Base-by-base conservation (phyloP, 1,140 invertebrate species). In the Drosophila parabipectinata region DNA sequence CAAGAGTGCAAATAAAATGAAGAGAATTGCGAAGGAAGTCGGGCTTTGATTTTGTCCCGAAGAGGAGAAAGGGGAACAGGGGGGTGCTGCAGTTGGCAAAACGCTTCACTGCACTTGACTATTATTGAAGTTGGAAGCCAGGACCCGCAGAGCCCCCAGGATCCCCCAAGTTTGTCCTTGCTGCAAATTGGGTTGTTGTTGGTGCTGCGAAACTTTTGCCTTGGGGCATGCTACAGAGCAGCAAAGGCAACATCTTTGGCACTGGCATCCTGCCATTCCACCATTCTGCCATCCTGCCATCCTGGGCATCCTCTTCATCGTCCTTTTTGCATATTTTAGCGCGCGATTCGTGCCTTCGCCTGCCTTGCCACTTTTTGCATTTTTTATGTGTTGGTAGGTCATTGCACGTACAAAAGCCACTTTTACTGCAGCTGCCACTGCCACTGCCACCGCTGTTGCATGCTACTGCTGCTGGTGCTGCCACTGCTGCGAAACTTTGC, bases 351-450 rank as follows among this genome's bases (percentile, higher is more conserved):
- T 81, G 61, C 63, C 66, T 47, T 57, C 60, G 54, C 30, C 51
- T 63, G 51, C 61, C 54, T 79, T 66, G 71, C 75, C 78, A 77
- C 72, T 75, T 79, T 80, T 88, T 87, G 79, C 84, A 89, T 88
- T 88, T 89, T 88, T 88, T 88, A 89, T 88, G 84, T 88, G 83
- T 88, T 88, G 83, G 61, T 91, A 91, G 90, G 90, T 91, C 90
- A 91, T 90, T 91, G 90, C 83, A 90, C 90, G 90, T 91, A 91
- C 89, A 91, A 91, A 91, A 91, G 90, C 89, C 90, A 91, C 90
- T 91, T 91, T 90, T 90, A 79, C 84, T 89, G 62, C 63, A 53
- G 41, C 71, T 56, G 51, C 64, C 50, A 57, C 44, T 58, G 55
- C 59, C 37, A 21, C 56, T 39, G 50, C 56, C 34, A 44, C 53